Conservation (phyloP, 2,113 vertebrate genomes). For the Arvicanthis niloticus region DNA sequence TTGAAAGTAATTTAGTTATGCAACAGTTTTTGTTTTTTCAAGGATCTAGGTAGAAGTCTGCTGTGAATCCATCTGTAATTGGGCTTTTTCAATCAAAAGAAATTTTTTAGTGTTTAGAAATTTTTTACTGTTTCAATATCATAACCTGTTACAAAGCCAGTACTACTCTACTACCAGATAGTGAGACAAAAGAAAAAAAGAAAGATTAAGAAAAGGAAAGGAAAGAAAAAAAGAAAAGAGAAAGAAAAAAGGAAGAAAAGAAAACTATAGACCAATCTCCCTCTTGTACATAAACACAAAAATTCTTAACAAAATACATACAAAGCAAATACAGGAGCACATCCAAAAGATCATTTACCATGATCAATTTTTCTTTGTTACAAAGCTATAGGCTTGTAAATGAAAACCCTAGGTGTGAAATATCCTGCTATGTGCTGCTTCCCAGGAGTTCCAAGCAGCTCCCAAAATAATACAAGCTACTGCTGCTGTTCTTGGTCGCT, state of each 20-base stretch:
- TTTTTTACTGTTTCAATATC: not conserved
- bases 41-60: not conserved
- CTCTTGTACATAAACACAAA: not conserved
- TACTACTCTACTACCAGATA: not conserved
- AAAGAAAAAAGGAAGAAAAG: not conserved
- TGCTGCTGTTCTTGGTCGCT: not conserved
- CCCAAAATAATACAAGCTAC: not conserved
- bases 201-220: no score
- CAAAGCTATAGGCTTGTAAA: not conserved
- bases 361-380: not conserved
- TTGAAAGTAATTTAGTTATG: not conserved
- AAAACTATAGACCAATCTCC: not conserved
- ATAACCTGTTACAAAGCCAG: not conserved
- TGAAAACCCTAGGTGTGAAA: not conserved
- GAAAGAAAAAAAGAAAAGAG: not conserved
- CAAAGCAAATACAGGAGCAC: not conserved
- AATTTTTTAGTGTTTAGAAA: not conserved
- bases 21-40: not conserved
- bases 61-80: not conserved
- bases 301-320: not conserved
- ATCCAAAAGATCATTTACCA: not conserved
- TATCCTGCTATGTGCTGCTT: not conserved
- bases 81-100: not conserved
- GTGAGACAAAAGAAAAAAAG: not conserved
- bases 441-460: not conserved